Percentiles rank a stretch among this genome's conserved stretches.
Evolutionary conservation across 2,113 vertebrate species (phyloP).

Genomic region (Notarius quadriscutis): DNA sequence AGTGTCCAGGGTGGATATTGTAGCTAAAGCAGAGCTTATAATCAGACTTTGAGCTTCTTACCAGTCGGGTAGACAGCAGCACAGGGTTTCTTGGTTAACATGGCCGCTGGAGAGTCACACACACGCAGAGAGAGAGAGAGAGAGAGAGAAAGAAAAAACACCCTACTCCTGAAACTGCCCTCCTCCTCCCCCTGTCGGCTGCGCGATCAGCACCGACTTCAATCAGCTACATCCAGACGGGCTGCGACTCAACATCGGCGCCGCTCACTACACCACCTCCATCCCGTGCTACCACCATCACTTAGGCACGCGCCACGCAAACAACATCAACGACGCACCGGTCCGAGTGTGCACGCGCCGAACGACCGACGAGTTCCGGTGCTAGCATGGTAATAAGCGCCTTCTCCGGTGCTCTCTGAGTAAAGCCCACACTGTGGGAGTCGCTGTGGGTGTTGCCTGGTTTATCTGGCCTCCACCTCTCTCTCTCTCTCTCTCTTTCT

Average conservation of each 20-base stretch:
- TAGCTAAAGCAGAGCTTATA: conserved; percentile 22
- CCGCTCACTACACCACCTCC: conserved; percentile 5
- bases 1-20: not conserved
- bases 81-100: conserved; percentile 95
- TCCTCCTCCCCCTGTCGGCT: conserved; percentile 71
- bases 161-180: conserved; percentile 72
- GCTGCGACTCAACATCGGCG: not conserved
- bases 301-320: conserved; percentile 39
- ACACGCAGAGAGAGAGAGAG: conserved; percentile 51
- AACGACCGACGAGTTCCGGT: not conserved
- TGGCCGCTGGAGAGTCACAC: conserved; percentile 84
- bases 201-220: conserved; percentile 68
- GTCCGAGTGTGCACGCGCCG: not conserved
- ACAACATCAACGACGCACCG: not conserved
- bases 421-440: conserved; percentile 32
- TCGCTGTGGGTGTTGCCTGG: conserved; percentile 45
- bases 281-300: conserved; percentile 47
- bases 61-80: conserved; percentile 82
- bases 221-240: conserved; percentile 71
- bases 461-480: conserved; percentile 55
- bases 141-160: conserved; percentile 34
- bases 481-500: conserved; percentile 17
- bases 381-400: conserved; percentile 8
- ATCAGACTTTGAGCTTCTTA: conserved; percentile 69
- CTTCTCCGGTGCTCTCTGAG: not conserved